Evolutionary conservation across 2,113 vertebrate genomes (phyloP), one percentile per base, ranked within the genome.

Genomic region (Cyanoramphus novaezelandiae): DNA sequence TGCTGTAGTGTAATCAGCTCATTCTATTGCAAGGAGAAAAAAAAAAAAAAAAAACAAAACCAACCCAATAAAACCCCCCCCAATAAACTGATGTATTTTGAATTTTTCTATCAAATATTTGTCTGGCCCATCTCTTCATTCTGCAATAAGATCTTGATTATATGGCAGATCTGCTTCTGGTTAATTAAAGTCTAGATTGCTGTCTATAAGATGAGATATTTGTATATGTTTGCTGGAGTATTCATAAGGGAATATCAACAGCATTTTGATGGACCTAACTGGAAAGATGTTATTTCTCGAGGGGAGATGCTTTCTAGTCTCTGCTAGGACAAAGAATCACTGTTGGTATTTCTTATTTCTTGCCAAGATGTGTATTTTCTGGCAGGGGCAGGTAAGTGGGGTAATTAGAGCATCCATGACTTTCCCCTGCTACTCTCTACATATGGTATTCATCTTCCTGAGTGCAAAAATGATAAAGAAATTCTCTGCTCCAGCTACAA

Each of bases 301-400:
- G 23, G 11, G 23, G 13, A 74, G 28, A 20, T 13, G 12, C 46
- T 91, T 2, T 0, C 10, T 85, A 7, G 15, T 70, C n/a, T 78
- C 23, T n/a, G 1, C 29, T 28, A 82, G 39, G 24, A 81, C 17
- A 70, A 63, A 70, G n/a, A 49, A 70, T 77, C 11, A 5, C 18
- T 50, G 21, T 2, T 4, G 23, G 2, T 59, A 49, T 79, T 92
- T 67, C 31, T 81, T 59, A 50, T 79, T 81, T 88, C 13, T 57
- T 43, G 17, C 33, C 39, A 49, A 67, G 25, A 25, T 0, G 1
- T 0, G 0, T 35, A 2, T 79, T 69, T 86, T 89, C 44, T 85
- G 67, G 2, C 31, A 68, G 41, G 37, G 10, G 9, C 7, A 62
- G 44, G 2, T 13, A 69, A 65, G 20, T 15, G 9, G 20, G 35